Conservation (phyloP, 2,888 invertebrate species). For the Alcis repandata region DNA sequence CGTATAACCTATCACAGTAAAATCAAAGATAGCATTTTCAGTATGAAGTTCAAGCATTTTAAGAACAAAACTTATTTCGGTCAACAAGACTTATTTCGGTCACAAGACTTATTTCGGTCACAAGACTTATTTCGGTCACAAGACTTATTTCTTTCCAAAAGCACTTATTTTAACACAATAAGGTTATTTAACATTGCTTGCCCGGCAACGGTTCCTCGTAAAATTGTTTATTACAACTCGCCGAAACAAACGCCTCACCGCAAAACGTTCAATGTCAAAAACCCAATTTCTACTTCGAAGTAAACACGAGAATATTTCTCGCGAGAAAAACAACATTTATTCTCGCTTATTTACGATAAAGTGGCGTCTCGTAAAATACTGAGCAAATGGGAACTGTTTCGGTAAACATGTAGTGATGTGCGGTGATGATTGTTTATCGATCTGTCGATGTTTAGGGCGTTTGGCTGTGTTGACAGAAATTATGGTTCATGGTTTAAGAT, state of each 20-base stretch:
- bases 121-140: no score
- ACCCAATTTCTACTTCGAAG: conserved; percentile 21
- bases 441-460: neutral
- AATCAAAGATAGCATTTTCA: no score
- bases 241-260: conserved; percentile 7
- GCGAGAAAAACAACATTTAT: conserved; percentile 34
- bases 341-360: conserved; percentile 39
- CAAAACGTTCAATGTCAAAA: conserved; percentile 31
- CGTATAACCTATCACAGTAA: no score
- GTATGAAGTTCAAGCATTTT: no score
- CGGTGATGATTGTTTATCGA: conserved; percentile 15
- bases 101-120: no score
- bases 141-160: neutral
- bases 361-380: conserved; percentile 37
- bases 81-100: no score
- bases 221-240: conserved; percentile 15
- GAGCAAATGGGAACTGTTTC: conserved; percentile 32
- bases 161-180: conserved; percentile 5
- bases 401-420: conserved; percentile 32
- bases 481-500: no score
- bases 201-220: conserved; percentile 11
- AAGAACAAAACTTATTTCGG: no score
- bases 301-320: conserved; percentile 32
- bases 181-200: neutral
- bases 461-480: neutral